Evolutionary conservation across 2,113 vertebrate species (phyloP).

Genomic region (Pungitius pungitius): DNA sequence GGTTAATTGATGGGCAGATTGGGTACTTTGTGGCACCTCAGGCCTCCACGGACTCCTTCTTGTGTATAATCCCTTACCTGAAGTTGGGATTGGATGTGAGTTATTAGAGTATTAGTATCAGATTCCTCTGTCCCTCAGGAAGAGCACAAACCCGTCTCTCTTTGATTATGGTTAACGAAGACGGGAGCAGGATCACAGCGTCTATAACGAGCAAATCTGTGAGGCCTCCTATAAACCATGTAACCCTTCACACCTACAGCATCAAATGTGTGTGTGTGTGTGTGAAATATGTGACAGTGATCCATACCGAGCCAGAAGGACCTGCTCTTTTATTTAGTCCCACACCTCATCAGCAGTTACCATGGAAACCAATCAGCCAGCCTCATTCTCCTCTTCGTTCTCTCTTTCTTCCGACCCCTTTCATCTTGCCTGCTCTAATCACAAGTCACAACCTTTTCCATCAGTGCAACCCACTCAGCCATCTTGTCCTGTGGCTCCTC

Average conservation of each 20-base stretch:
- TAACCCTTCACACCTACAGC: conserved; percentile 16
- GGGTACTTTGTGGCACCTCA: too few species aligned
- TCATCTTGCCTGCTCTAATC: conserved; percentile 59
- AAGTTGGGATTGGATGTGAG: background rate
- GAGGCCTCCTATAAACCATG: background rate
- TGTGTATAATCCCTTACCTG: background rate
- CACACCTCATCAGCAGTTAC: conserved; percentile 74
- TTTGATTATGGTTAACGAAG: background rate
- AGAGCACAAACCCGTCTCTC: background rate
- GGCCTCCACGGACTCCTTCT: background rate
- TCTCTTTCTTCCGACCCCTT: conserved; percentile 57
- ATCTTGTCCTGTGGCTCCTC: conserved; percentile 49
- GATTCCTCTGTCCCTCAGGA: background rate
- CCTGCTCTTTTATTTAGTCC: conserved; percentile 59
- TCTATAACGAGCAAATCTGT: background rate
- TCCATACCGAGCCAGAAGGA: conserved; percentile 44
- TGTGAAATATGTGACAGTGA: conserved; percentile 33
- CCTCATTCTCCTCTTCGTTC: conserved; percentile 50
- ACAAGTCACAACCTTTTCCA: conserved; percentile 64
- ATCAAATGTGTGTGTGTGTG: conserved; percentile 17
- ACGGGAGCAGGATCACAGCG: background rate
- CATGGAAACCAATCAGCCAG: conserved; percentile 78
- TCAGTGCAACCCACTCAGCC: conserved; percentile 50
- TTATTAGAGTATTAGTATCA: background rate
- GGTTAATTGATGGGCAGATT: background rate